A percentile compares a stretch with the other conserved stretches of the same genome.
These are phyloP conservation scores for Halisarca cf. caerulea DNA, from an alignment of 37 sponge, comb jelly and placozoan genomes.

Conservation along the genomic window DNA sequence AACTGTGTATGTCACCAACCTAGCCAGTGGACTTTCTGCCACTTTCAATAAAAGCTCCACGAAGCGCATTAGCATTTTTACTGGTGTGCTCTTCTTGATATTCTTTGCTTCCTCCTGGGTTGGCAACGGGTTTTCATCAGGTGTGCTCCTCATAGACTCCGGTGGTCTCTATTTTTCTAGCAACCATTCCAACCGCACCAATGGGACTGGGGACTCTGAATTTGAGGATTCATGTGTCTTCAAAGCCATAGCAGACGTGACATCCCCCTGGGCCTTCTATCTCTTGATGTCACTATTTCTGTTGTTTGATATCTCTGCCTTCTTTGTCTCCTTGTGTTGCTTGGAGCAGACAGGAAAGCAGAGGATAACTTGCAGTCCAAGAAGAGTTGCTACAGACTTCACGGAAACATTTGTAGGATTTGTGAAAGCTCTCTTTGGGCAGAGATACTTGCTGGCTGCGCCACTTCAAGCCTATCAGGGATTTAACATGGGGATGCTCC, in stretches of 20 bases:
- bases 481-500: neutral
- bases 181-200: neutral
- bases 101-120: neutral
- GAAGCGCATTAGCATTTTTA: neutral
- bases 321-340: neutral
- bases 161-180: neutral
- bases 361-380: too few relatives aligned
- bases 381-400: neutral
- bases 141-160: neutral
- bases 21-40: neutral
- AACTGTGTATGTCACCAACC: neutral
- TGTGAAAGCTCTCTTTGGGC: neutral
- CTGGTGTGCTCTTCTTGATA: neutral
- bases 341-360: neutral
- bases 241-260: neutral
- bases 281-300: neutral
- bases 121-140: conserved; percentile 10
- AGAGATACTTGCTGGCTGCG: neutral
- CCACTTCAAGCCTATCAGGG: neutral
- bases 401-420: neutral
- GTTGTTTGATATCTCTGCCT: neutral
- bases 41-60: neutral
- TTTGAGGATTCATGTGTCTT: too few relatives aligned
- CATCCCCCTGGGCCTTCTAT: neutral
- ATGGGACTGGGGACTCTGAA: neutral